Conservation (phyloP, 2,888 invertebrate species). For the Xestia c-nigrum region DNA sequence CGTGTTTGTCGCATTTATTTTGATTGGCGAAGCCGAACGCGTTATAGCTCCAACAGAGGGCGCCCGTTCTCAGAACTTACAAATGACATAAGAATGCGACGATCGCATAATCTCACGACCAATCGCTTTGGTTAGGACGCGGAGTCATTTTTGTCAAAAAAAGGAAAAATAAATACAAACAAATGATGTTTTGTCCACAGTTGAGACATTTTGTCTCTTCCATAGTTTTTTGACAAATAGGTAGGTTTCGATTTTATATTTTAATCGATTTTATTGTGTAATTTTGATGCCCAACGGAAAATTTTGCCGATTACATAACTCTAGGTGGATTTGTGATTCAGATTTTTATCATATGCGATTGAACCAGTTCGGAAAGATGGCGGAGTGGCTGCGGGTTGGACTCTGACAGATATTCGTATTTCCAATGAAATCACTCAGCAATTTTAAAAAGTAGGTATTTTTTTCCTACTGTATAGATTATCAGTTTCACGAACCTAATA, state of each 20-base stretch:
- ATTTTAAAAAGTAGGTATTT: neutral
- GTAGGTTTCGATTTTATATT: slow-evolving; percentile 2
- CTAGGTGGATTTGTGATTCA: neutral
- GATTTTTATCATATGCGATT: neutral
- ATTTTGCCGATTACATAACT: neutral
- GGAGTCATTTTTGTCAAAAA: neutral
- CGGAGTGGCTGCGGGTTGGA: neutral
- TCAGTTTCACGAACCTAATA: neutral
- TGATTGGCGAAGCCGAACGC: neutral
- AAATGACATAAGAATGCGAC: neutral
- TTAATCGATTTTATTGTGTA: slow-evolving; percentile 14
- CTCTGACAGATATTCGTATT: neutral
- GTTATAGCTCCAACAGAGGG: neutral
- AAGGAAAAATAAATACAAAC: neutral
- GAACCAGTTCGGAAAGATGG: neutral
- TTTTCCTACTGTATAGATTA: neutral
- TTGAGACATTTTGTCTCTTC: neutral
- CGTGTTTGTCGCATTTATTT: neutral
- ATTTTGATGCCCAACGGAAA: slow-evolving; percentile 21
- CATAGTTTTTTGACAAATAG: slow-evolving; percentile 4
- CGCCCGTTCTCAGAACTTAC: neutral
- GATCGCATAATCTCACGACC: neutral
- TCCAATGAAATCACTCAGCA: neutral
- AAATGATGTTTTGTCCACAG: neutral
- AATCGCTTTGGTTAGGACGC: neutral